These are phyloP conservation scores for Leptopilina boulardi DNA, from an alignment of 1,140 invertebrate species.

Conservation along the genomic window DNA sequence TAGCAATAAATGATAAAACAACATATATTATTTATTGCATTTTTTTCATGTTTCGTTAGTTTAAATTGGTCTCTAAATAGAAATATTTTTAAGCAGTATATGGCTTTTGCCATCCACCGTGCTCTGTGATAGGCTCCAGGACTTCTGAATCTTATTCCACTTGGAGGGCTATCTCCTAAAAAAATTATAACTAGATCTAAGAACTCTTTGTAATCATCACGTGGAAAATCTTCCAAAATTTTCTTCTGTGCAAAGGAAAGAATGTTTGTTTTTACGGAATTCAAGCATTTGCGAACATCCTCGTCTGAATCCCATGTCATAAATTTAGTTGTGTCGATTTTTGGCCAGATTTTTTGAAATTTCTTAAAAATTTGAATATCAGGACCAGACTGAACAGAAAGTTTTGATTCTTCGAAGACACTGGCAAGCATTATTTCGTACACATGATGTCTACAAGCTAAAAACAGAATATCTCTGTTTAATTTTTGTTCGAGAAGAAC, in stretches of 20 bases:
- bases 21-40: slow-evolving; percentile 50
- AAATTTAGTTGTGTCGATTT: background rate
- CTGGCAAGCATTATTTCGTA: slow-evolving; percentile 1
- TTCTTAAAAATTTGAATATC: background rate
- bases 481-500: slow-evolving; percentile 20
- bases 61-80: slow-evolving; percentile 48
- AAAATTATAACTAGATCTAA: slow-evolving; percentile 36
- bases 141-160: slow-evolving; percentile 30
- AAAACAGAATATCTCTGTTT: slow-evolving; percentile 23
- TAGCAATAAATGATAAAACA: slow-evolving; percentile 57
- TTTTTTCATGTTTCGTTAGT: slow-evolving; percentile 52
- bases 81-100: slow-evolving; percentile 52
- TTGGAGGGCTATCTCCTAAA: slow-evolving; percentile 38
- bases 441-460: slow-evolving; percentile 13
- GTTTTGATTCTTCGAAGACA: background rate
- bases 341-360: background rate
- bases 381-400: background rate
- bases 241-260: background rate
- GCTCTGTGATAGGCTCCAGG: slow-evolving; percentile 44
- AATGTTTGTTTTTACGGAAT: background rate
- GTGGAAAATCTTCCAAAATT: slow-evolving; percentile 33
- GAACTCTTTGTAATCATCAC: slow-evolving; percentile 37
- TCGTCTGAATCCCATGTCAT: background rate
- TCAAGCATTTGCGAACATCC: background rate
- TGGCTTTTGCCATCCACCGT: slow-evolving; percentile 52